Percentiles rank a stretch among this genome's conserved stretches.
phyloP scores from a whole-genome alignment of 2,113 vertebrate species.

The Rutilus rutilus region DNA sequence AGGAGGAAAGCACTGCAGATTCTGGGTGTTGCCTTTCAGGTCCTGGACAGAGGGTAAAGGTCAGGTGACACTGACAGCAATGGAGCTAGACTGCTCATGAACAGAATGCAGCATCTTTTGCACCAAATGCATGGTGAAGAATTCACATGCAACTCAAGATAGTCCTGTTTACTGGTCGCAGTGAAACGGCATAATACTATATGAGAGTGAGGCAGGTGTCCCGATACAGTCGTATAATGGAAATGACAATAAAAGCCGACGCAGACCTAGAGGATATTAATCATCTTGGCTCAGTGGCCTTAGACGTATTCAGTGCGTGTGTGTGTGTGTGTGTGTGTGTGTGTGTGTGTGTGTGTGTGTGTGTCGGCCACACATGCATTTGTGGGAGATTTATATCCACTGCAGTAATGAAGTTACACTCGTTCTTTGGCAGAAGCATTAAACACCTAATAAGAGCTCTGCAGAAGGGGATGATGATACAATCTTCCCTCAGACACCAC shows the following conservation, averaged over 20 bases:
- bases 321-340: neutral
- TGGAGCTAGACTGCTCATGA: neutral
- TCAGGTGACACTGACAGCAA: neutral
- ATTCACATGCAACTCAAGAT: neutral
- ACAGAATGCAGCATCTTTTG: slow-evolving; percentile 7
- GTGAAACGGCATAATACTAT: neutral
- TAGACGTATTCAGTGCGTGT: neutral
- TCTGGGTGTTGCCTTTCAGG: slow-evolving; percentile 35
- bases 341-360: neutral
- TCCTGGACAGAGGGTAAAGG: slow-evolving; percentile 30
- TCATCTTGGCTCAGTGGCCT: neutral
- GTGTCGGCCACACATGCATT: neutral
- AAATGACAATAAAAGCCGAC: neutral
- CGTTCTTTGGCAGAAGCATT: slow-evolving; percentile 9
- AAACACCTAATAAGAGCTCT: slow-evolving; percentile 15
- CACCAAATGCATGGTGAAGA: neutral
- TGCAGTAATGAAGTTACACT: slow-evolving; percentile 46
- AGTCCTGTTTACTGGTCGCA: neutral
- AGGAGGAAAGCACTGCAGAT: slow-evolving; percentile 23
- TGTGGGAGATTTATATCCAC: slow-evolving; percentile 43
- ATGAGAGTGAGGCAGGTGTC: neutral
- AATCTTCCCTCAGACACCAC: neutral
- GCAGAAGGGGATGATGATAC: neutral
- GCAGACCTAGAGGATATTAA: neutral
- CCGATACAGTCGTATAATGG: neutral